Evolutionary conservation across 1,140 invertebrate genomes (phyloP), one percentile per base, ranked within the genome.

Genomic region (Plodia interpunctella): DNA sequence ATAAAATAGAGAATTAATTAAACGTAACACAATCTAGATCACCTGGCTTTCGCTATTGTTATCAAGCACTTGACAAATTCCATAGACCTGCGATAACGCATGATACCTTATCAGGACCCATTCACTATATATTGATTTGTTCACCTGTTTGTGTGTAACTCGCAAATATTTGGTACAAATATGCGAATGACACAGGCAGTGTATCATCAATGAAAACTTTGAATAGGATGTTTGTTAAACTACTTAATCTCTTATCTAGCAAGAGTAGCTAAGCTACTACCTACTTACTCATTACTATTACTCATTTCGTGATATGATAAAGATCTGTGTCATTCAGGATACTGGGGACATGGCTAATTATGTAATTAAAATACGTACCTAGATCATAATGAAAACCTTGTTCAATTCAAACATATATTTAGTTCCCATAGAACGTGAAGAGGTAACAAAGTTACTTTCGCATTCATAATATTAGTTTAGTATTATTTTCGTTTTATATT

Each of bases 41-140:
- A 44, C 38, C n/a, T 44, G 38, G 10, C 38, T 35, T 35, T 44
- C 38, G 28, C 49, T n/a, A 63, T 67, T 62, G 72, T 72, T 76
- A 74, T 57, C 60, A 70, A 74, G 59, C 66, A 68, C 38, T 72
- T 64, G 77, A 83, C 81, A 80, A 65, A 74, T 61, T 65, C 62
- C 66, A 66, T 62, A 65, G 55, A 52, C 62, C 49, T 30, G 11
- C 63, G 81, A 84, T 82, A 82, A 74, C 62, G 55, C 59, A 30
- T 69, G 79, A 82, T 82, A 82, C 70, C 57, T 51, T 60, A 66
- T 59, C 58, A 54, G 21, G 30, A 58, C n/a, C 61, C 70, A 71
- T 72, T 71, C 63, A 76, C 61, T 62, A 61, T 61, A 62, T 80
- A 81, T 80, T 80, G 77, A 82, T 76, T 76, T 74, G 62, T 74